phyloP scores from a whole-genome alignment of 1,140 invertebrate species.

The Prorops nasuta region DNA sequence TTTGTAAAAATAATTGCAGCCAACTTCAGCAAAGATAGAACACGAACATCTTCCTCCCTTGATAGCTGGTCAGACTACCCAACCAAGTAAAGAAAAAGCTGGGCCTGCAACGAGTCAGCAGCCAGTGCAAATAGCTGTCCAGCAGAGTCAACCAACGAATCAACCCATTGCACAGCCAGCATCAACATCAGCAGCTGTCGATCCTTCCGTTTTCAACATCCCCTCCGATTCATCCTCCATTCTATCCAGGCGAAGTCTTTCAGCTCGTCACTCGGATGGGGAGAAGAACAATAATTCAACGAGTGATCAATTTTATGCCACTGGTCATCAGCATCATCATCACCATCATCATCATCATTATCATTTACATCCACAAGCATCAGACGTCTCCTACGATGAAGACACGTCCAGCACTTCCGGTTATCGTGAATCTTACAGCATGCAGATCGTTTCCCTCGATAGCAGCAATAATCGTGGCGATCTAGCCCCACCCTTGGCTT shows the following conservation, averaged over 20 bases:
- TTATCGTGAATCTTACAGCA: slow-evolving; percentile 66
- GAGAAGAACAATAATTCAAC: slow-evolving; percentile 22
- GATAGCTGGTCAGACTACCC: too few relatives aligned
- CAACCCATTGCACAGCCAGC: slow-evolving; percentile 35
- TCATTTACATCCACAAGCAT: slow-evolving; percentile 29
- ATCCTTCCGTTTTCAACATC: slow-evolving; percentile 30
- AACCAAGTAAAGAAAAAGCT: too few relatives aligned
- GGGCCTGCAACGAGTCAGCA: background rate
- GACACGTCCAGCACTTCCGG: slow-evolving; percentile 80
- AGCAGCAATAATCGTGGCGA: slow-evolving; percentile 51
- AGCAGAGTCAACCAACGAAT: background rate
- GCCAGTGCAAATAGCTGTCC: background rate
- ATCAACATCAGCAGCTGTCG: slow-evolving; percentile 34
- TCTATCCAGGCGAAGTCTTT: slow-evolving; percentile 28
- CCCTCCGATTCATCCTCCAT: slow-evolving; percentile 38
- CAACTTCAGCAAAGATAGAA: too few relatives aligned
- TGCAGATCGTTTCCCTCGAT: slow-evolving; percentile 57
- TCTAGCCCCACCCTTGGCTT: slow-evolving; percentile 62
- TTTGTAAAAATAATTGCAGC: too few relatives aligned
- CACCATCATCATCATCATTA: slow-evolving; percentile 33
- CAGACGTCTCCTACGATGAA: slow-evolving; percentile 71
- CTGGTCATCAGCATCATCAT: slow-evolving; percentile 18
- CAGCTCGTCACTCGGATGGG: slow-evolving; percentile 26
- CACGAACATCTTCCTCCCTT: too few relatives aligned
- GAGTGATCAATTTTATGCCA: slow-evolving; percentile 23